phyloP scores from a whole-genome alignment of 2,113 vertebrate genomes.

The Microcebus griseorufus region DNA sequence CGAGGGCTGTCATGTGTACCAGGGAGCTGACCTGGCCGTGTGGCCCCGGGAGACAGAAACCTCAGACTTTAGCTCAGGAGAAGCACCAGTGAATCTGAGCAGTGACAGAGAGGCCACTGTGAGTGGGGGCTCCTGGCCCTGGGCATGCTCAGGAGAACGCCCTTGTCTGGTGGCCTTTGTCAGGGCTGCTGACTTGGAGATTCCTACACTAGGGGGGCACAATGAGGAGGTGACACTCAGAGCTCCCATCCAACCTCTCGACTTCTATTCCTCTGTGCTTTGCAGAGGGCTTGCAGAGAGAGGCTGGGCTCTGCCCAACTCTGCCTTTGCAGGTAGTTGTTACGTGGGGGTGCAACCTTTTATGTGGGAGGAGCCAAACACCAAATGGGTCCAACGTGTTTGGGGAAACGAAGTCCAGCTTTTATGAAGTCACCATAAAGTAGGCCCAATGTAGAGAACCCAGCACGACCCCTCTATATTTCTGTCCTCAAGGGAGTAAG shows the following conservation, averaged over 20 bases:
- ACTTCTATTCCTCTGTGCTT: neutral
- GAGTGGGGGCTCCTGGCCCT: neutral
- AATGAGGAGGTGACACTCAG: neutral
- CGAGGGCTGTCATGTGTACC: neutral
- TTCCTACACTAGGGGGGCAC: too few relatives aligned
- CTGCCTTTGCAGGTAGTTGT: neutral
- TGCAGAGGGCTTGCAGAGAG: too few relatives aligned
- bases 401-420: neutral
- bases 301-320: rapidly evolving
- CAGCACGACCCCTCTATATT: neutral
- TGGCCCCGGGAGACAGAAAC: neutral
- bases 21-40: neutral
- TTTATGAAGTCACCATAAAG: neutral
- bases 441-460: neutral
- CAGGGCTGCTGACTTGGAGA: neutral
- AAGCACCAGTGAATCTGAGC: rapidly evolving
- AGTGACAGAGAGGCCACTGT: rapidly evolving
- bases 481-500: neutral
- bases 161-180: neutral
- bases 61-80: too few relatives aligned
- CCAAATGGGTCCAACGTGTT: rapidly evolving
- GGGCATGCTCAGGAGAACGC: neutral
- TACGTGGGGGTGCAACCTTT: neutral
- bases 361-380: neutral
- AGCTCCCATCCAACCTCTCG: neutral